Evolutionary conservation across 2,797 vertebrate genomes (phyloP).

Genomic region (Synanceia verrucosa): DNA sequence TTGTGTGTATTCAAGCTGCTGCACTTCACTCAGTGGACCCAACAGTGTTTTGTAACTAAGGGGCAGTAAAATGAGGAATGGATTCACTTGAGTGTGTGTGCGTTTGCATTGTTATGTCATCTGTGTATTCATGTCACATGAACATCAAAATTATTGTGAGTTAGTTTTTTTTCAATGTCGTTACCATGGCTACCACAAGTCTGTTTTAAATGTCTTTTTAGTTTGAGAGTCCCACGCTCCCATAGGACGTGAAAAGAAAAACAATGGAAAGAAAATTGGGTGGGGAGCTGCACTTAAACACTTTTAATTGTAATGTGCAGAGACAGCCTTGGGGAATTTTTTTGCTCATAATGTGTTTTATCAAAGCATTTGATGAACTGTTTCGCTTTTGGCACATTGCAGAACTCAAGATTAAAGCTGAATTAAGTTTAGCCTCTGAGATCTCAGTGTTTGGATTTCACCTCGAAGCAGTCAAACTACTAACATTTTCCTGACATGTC

Average conservation of each 20-base stretch:
- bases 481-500: conserved; percentile 25
- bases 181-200: conserved; percentile 57
- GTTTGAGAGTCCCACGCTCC: conserved; percentile 6
- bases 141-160: conserved; percentile 45
- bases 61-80: background rate
- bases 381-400: conserved; percentile 18
- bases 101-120: background rate
- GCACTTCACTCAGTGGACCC: conserved; percentile 13
- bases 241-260: conserved; percentile 33
- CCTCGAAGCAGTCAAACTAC: conserved; percentile 20
- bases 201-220: conserved; percentile 1
- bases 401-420: conserved; percentile 17
- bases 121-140: conserved; percentile 36
- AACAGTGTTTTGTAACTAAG: background rate
- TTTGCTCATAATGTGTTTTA: conserved; percentile 26
- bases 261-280: conserved; percentile 29
- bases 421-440: conserved; percentile 15
- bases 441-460: conserved; percentile 27
- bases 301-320: conserved; percentile 33
- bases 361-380: conserved; percentile 23
- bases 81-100: background rate
- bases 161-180: conserved; percentile 32
- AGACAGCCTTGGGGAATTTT: background rate
- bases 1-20: conserved; percentile 4
- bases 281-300: conserved; percentile 14